Percentiles rank a stretch among this genome's conserved stretches.
phyloP scores from a whole-genome alignment of 2,888 invertebrate genomes.

The Dinocampus coccinellae region DNA sequence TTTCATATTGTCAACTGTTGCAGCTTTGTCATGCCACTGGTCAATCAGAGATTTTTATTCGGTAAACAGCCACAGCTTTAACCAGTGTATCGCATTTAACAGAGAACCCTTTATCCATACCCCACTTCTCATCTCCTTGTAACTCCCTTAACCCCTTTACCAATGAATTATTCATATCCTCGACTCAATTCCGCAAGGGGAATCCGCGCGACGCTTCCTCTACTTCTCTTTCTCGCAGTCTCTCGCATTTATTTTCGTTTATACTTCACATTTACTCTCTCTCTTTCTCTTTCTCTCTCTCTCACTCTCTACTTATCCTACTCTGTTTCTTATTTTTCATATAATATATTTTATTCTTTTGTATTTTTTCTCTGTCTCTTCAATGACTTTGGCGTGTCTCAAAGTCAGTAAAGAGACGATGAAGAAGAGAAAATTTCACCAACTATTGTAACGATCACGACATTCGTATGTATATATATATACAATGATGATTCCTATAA shows the following conservation, averaged over 20 bases:
- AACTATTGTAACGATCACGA: conserved; percentile 14
- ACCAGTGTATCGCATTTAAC: conserved; percentile 66
- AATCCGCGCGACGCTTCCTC: conserved; percentile 51
- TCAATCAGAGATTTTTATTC: conserved; percentile 66
- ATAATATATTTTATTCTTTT: background rate
- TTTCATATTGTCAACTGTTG: conserved; percentile 46
- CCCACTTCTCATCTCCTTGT: conserved; percentile 40
- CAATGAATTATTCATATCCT: conserved; percentile 66
- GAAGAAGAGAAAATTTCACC: conserved; percentile 49
- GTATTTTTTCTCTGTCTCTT: background rate
- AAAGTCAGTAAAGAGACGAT: conserved; percentile 52
- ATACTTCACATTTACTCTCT: conserved; percentile 19
- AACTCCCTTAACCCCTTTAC: conserved; percentile 43
- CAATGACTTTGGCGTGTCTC: conserved; percentile 28
- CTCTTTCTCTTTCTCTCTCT: conserved; percentile 19
- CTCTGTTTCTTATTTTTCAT: background rate
- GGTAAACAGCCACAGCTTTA: conserved; percentile 63
- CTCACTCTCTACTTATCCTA: conserved; percentile 11
- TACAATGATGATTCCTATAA: background rate
- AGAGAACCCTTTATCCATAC: conserved; percentile 54
- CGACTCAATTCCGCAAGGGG: conserved; percentile 63
- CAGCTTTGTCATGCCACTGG: conserved; percentile 60
- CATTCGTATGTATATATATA: background rate
- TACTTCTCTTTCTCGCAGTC: conserved; percentile 31
- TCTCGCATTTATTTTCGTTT: conserved; percentile 25